Evolutionary conservation across 2,888 invertebrate genomes (phyloP).

Genomic region (Caenorhabditis sinica): DNA sequence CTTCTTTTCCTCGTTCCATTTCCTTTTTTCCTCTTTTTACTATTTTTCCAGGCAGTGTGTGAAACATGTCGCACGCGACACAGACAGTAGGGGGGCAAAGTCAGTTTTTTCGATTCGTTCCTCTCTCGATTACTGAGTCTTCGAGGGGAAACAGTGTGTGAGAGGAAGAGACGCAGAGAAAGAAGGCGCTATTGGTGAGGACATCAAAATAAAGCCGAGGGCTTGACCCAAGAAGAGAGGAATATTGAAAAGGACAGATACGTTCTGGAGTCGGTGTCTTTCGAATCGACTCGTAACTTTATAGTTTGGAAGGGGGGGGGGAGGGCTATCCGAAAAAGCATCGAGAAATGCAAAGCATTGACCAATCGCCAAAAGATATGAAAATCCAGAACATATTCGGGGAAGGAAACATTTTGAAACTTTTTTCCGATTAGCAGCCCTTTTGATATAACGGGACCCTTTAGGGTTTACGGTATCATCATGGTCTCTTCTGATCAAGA

Average conservation of each 20-base stretch:
- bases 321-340: no score
- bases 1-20: slow-evolving; percentile 3
- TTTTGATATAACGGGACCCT: no score
- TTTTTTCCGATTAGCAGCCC: no score
- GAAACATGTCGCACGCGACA: slow-evolving; percentile 33
- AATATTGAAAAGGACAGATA: slow-evolving; percentile 8
- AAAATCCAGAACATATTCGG: no score
- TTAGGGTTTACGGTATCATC: no score
- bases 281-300: neutral
- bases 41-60: slow-evolving; percentile 31
- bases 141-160: neutral
- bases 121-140: slow-evolving; percentile 19
- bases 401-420: no score
- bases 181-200: slow-evolving; percentile 9
- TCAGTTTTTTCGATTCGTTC: slow-evolving; percentile 10
- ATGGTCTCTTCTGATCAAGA: no score
- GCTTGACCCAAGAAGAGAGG: slow-evolving; percentile 20
- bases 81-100: neutral
- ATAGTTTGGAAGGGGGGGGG: neutral
- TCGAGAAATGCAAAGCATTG: no score
- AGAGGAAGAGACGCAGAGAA: slow-evolving; percentile 19
- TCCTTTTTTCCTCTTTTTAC: slow-evolving; percentile 19
- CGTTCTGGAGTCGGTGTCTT: neutral
- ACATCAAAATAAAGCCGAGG: slow-evolving; percentile 16
- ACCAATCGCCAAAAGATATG: no score